Evolutionary conservation across 2,797 vertebrate species (phyloP), one percentile per base, ranked within the genome.

Genomic region (Phataginus tricuspis): DNA sequence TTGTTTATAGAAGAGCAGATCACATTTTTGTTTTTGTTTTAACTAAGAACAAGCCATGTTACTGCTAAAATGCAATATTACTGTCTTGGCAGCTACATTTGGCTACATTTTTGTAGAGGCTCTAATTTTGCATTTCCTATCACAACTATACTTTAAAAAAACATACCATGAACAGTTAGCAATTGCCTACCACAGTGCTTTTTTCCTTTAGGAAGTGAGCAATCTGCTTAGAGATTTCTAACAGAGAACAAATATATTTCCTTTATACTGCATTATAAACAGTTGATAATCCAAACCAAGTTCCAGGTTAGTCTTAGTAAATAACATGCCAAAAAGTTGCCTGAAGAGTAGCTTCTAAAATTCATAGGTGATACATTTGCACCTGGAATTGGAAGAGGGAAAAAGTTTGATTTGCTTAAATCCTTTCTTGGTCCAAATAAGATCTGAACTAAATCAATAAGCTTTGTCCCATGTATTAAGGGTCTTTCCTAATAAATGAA

Each of bases 281-380:
- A 89, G 29, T 79, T 82, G 49, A 85, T 75, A 85, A 90, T n/a
- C 39, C 49, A 92, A 72, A 31, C 31, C 53, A 96, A 93, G 92
- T 80, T 96, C 69, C 59, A 84, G 31, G 45, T 75, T 69, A 51
- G 4, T 59, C 29, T 82, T 84, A 92, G 51, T 78, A 53, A 89
- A 37, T 68, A 42, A 55, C 51, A 83, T 78, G 64, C 27, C 74
- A 86, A 78, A 66, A 68, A 71, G 31, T 63, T 82, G 8, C 19
- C 12, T 45, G 27, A 61, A 61, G 49, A 86, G 27, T 57, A 74
- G 57, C 84, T 90, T 90, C 51, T 61, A 90, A 72, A 82, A 53
- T 94, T 72, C 49, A 63, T 61, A 86, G 64, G 27, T 69, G 27
- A 93, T 63, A 2, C 12, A 75, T 69, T 69, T 74, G 29, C 19